Base-by-base conservation (phyloP, 1,140 invertebrate species). In the Phymorhynchus buccinoides region DNA sequence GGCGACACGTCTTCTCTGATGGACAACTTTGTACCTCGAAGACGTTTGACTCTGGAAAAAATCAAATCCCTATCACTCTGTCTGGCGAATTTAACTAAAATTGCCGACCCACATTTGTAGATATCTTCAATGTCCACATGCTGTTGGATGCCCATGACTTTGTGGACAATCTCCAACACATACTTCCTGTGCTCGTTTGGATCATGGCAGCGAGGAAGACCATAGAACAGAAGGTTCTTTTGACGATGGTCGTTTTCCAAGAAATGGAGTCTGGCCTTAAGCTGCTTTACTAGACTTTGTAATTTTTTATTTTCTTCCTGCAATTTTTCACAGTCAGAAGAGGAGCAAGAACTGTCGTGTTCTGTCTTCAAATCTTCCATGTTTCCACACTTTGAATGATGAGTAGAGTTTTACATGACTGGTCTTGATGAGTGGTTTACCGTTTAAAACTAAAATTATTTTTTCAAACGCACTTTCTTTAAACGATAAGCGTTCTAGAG, bases 1-100 rank as follows among this genome's bases (percentile, higher is more conserved):
- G 75, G 75, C 39, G 75, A 78, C 39, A 78, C 75, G 39, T 78
- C 75, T 37, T 78, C 75, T 27, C 35, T 41, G 30, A 78, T 27
- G 30, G 75, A 78, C 16, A 37, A 42, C 35, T 42, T 27, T 16
- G 75, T 18, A 27, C 41, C 75, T 27, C 41, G 37, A 22, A 78
- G 75, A 9, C 35, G 16, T 7, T 44, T 41, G 37, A 42, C 75
- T 7, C 41, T 41, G 41, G 37, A 41, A 16, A 78, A 18, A 7
- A 78, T 27, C 27, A 78, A n/a, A 27, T 41, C 75, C 75, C 39
- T 44, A 39, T 78, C 75, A 22, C 14, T 22, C 7, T n/a, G 41
- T 6, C 39, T 42, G 27, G 35, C 30, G n/a, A 78, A 78, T 16
- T 30, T 14, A 7, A 78, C 75, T 9, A 42, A 22, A 1, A 78